Conservation (phyloP, 2,888 invertebrate genomes). For the Andrena trimmerana region DNA sequence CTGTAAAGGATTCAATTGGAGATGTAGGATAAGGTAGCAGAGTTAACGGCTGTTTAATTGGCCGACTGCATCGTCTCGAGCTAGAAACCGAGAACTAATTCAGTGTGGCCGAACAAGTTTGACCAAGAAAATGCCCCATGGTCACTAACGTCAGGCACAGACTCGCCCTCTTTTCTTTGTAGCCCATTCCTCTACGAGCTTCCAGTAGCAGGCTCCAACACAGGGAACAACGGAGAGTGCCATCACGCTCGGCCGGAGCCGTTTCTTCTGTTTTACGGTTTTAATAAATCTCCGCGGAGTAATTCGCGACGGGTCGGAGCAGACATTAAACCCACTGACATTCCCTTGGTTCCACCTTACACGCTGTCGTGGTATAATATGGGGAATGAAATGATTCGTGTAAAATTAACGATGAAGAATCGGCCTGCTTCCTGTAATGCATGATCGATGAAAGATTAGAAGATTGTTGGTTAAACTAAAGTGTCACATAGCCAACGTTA, state of each 20-base stretch:
- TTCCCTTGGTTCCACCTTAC: constrained; percentile 16
- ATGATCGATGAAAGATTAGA: background rate
- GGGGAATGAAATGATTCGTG: constrained; percentile 36
- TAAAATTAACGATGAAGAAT: constrained; percentile 40
- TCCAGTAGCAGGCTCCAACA: constrained; percentile 54
- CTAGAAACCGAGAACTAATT: constrained; percentile 75
- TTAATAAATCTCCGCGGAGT: constrained; percentile 84
- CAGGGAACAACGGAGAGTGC: constrained; percentile 32
- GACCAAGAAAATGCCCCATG: constrained; percentile 79
- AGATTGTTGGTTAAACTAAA: background rate
- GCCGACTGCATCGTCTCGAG: constrained; percentile 69
- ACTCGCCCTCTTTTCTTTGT: constrained; percentile 60
- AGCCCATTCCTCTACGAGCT: constrained; percentile 65
- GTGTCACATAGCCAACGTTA: no score
- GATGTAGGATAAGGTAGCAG: constrained; percentile 45
- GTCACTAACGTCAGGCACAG: constrained; percentile 81
- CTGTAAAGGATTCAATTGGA: constrained; percentile 66
- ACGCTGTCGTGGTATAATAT: constrained; percentile 28
- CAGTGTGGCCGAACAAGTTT: constrained; percentile 74
- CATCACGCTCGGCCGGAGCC: constrained; percentile 74
- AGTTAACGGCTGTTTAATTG: constrained; percentile 74
- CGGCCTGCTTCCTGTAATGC: background rate
- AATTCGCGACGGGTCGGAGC: constrained; percentile 81
- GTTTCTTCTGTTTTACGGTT: constrained; percentile 84
- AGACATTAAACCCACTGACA: constrained; percentile 77